Evolutionary conservation across 2,113 vertebrate species (phyloP).

Genomic region (Scartelaos histophorus): DNA sequence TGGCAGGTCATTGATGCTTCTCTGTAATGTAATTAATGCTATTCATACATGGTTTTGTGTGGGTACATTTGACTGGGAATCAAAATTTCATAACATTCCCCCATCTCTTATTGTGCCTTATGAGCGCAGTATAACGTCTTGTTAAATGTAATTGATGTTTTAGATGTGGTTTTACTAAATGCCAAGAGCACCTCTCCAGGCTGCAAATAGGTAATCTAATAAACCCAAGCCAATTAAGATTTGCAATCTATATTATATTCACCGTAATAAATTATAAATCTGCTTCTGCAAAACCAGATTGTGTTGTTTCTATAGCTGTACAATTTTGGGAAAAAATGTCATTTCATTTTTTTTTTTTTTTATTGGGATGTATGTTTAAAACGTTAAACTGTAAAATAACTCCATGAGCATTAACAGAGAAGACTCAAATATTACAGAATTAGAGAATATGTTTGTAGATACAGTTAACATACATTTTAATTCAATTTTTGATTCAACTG

Average conservation of each 20-base stretch:
- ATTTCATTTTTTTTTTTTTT: too few relatives aligned
- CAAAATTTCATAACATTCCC: neutral
- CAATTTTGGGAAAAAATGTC: too few relatives aligned
- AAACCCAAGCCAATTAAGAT: neutral
- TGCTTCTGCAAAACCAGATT: neutral
- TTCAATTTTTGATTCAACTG: too few relatives aligned
- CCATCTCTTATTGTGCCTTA: neutral
- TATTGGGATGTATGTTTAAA: neutral
- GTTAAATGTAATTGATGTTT: neutral
- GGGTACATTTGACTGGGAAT: constrained; percentile 1
- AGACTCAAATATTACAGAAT: too few relatives aligned
- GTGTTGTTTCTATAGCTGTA: neutral
- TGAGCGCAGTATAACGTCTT: neutral
- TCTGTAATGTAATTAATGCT: neutral
- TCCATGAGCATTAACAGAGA: too few relatives aligned
- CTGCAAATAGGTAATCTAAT: neutral
- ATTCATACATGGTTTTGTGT: neutral
- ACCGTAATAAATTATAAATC: neutral
- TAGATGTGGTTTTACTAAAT: neutral
- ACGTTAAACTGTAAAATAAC: too few relatives aligned
- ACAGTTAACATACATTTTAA: too few relatives aligned
- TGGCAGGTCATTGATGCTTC: neutral
- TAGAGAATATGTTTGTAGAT: too few relatives aligned
- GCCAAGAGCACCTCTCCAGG: neutral
- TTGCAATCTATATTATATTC: neutral